A percentile compares a stretch with the other conserved stretches of the same genome.
phyloP scores from a whole-genome alignment of 2,113 vertebrate genomes.

The Isichthys henryi region DNA sequence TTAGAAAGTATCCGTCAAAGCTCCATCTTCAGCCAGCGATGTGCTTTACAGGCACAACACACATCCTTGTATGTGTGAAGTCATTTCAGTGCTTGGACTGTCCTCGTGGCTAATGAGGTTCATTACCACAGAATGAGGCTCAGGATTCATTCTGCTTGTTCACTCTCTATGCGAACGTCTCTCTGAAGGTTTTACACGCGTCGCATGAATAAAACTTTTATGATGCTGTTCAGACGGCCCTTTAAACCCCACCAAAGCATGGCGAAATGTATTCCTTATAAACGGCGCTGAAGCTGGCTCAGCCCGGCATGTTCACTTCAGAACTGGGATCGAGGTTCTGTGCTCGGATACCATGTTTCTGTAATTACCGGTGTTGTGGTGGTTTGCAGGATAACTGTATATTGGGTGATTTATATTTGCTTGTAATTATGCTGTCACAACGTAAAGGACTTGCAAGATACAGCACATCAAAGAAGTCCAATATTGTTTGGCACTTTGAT shows the following conservation, averaged over 20 bases:
- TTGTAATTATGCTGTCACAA: not conserved
- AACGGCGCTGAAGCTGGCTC: not conserved
- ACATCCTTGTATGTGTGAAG: not conserved
- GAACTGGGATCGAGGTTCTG: not conserved
- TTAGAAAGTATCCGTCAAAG: not conserved
- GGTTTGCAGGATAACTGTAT: not conserved
- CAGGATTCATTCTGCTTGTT: not conserved
- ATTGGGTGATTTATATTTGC: not conserved
- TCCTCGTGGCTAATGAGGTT: not conserved
- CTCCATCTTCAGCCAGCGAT: not conserved
- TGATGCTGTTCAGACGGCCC: not conserved
- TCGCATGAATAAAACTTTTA: not conserved
- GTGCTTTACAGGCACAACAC: not conserved
- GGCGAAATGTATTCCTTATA: not conserved
- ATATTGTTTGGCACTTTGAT: not conserved
- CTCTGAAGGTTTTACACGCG: not conserved
- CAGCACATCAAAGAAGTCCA: not conserved
- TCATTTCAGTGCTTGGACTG: not conserved
- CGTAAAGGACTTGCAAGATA: not conserved
- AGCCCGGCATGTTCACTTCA: not conserved
- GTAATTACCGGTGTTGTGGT: not conserved
- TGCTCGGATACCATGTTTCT: not conserved
- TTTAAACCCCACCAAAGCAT: not conserved
- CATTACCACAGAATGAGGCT: not conserved
- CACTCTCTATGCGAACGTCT: not conserved